Evolutionary conservation across 2,797 vertebrate genomes (phyloP), one percentile per base, ranked within the genome.

Genomic region (Melanogrammus aeglefinus): DNA sequence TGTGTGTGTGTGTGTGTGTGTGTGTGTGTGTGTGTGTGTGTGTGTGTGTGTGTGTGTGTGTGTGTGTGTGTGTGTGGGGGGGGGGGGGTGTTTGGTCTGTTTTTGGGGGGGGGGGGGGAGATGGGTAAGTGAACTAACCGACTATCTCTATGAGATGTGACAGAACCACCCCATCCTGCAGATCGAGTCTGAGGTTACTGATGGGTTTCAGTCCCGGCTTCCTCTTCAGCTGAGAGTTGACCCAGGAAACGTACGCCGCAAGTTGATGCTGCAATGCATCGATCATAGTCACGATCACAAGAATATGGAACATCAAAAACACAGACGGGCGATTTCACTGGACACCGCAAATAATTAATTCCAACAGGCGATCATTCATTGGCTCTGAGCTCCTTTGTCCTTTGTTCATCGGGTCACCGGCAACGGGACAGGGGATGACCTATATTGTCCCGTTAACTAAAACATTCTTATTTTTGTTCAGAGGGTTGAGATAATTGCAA

Each of bases 161-260:
- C 8, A 99, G 93, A 36, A 97, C 91, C 78, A 98, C 96, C 4
- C 98, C 97, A 87, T 99, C 96, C 78, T 96, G 92, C 33, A 99
- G 96, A 82, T 99, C 98, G 10, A 90, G 94, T 29, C 97, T 91
- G 85, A 99, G 94, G 87, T 98, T 97, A 76, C 93, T 92, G 73
- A 99, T 95, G 0, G 92, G 96, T 78, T 91, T 94, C 87, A 95
- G 83, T 0, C 92, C 91, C 0, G 96, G 95, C 83, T 94, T 95
- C 94, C 96, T 99, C 94, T 87, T 97, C 86, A 99, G 93, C 91
- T 99, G 98, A n/a, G 95, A 94, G 36, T 99, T 99, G 91, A 99
- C 97, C 98, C 98, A 99, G 90, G 96, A 96, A 85, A 99, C 95
- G 0, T 99, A 99, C 0, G 97, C 94, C 85, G 96, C 96, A 77